Base-by-base conservation (phyloP, 2,113 vertebrate genomes). In the Balaenoptera acutorostrata region DNA sequence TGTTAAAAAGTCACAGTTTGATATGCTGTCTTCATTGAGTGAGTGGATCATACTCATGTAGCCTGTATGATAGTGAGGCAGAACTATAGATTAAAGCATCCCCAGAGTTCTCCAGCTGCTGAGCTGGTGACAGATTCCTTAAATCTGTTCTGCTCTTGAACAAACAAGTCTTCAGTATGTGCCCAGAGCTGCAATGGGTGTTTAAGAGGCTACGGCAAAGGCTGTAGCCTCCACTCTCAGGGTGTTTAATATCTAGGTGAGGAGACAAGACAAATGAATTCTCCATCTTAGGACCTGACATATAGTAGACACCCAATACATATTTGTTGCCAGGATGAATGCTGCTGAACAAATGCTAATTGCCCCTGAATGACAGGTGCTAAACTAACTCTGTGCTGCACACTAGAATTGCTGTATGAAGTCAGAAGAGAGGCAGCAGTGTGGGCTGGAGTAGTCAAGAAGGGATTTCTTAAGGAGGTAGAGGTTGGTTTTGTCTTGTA, bases 101-200 rank as follows among this genome's bases (percentile, higher is more conserved):
- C 61, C 33, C 52, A 74, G 57, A 89, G n/a, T 80, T 95, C 23
- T 61, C 72, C 57, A 95, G 72, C 39, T 95, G 95, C 61, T 61
- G 61, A 96, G 15, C 44, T 92, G 46, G 93, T 95, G 91, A 94
- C 84, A 92, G 72, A 94, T 83, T 82, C 39, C n/a, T 95, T 89
- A 90, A 77, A 85, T 94, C 72, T 89, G 78, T 71, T 93, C 33
- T 93, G 29, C 66, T 97, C 12, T 64, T 72, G 75, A 95, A 94
- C 68, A 83, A 71, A 66, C 10, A 92, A 49, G n/a, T 92, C 61
- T 93, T 91, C 31, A 71, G 36, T 86, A 88, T 78, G 59, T 92
- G 44, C 74, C 31, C 52, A 94, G 52, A 92, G 59, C 88, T 89
- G 20, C 71, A 68, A 14, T 64, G 29, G 64, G 4, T 63, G 6